These are phyloP conservation scores for Drosophila macrospina DNA, from an alignment of 2,888 invertebrate species.

Conservation along the genomic window DNA sequence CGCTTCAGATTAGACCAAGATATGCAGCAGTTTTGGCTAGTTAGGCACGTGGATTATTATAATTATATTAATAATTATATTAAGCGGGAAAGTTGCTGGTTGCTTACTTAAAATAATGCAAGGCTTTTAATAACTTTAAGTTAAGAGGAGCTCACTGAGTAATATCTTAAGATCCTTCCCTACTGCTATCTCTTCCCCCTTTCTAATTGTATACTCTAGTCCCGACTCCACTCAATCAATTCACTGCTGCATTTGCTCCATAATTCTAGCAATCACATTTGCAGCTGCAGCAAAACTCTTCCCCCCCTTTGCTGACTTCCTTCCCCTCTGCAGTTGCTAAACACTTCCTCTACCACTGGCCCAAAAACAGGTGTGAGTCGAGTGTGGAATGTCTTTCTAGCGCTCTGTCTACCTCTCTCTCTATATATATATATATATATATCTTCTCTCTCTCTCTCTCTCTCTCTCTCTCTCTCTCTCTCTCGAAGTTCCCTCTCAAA, in stretches of 20 bases:
- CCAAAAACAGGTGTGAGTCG: constrained; percentile 49
- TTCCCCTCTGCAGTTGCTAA: background rate
- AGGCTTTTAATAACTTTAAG: no score
- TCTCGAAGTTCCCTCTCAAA: constrained; percentile 1
- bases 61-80: background rate
- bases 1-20: constrained; percentile 6
- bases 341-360: constrained; percentile 32
- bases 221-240: no score
- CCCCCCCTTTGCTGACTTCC: constrained; percentile 11
- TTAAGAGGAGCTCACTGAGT: no score
- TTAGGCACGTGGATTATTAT: constrained; percentile 27
- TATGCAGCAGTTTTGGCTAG: constrained; percentile 18
- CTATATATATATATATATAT: no score
- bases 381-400: background rate
- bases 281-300: constrained; percentile 49
- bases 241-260: background rate
- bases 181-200: no score
- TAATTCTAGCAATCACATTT: background rate
- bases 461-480: background rate
- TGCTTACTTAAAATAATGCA: no score
- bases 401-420: background rate
- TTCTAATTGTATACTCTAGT: no score
- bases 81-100: no score
- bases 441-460: background rate
- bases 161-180: no score